These are phyloP conservation scores for Phoenicopterus ruber DNA, from an alignment of 2,113 vertebrate genomes.

Conservation along the genomic window DNA sequence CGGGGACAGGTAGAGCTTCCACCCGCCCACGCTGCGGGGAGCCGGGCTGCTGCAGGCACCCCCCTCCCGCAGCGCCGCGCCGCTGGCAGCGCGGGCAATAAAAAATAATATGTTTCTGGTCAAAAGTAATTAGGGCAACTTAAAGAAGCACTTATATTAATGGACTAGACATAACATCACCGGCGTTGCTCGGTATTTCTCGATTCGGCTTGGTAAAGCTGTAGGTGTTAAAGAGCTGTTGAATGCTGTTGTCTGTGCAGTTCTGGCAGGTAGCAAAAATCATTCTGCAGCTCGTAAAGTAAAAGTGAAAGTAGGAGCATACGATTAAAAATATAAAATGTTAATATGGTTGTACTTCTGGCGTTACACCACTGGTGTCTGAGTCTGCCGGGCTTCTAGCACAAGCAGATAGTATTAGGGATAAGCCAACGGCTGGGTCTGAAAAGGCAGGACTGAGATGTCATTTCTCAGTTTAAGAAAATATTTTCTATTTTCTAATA, in stretches of 20 bases:
- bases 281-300: slow-evolving; percentile 11
- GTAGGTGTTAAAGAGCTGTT: slow-evolving; percentile 56
- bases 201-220: background rate
- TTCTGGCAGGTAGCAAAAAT: slow-evolving; percentile 52
- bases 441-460: background rate
- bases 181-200: background rate
- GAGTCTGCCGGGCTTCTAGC: background rate
- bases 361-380: slow-evolving; percentile 48
- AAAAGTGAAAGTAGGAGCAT: slow-evolving; percentile 54
- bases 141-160: slow-evolving; percentile 47
- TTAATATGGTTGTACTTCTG: background rate
- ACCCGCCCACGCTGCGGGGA: slow-evolving; percentile 42
- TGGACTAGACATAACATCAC: slow-evolving; percentile 20
- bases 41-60: background rate
- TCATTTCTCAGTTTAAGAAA: background rate
- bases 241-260: slow-evolving; percentile 27
- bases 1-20: slow-evolving; percentile 60
- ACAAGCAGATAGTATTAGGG: background rate
- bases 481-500: background rate
- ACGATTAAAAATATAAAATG: slow-evolving; percentile 1
- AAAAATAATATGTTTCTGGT: slow-evolving; percentile 63
- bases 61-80: background rate
- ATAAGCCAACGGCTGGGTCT: background rate
- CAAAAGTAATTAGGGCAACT: slow-evolving; percentile 56
- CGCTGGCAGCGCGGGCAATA: slow-evolving; percentile 5